phyloP scores from a whole-genome alignment of 2,113 vertebrate genomes.

The Eidolon helvum region DNA sequence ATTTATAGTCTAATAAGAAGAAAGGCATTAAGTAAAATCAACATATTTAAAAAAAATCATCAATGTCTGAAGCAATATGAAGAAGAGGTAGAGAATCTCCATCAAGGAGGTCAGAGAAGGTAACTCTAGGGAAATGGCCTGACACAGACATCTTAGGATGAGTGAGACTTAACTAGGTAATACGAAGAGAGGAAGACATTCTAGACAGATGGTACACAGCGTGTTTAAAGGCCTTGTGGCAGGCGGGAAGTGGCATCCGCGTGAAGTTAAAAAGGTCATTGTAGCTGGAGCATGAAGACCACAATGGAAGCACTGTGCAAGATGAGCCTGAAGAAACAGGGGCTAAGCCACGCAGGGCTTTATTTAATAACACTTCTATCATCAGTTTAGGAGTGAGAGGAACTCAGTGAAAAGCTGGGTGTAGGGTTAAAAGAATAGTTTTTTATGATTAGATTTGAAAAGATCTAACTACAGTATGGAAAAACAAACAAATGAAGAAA shows the following conservation, averaged over 20 bases:
- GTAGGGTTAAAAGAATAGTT: background rate
- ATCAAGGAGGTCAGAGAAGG: background rate
- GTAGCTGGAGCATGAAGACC: background rate
- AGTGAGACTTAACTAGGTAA: background rate
- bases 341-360: background rate
- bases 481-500: background rate
- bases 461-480: background rate
- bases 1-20: background rate
- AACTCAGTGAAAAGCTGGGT: background rate
- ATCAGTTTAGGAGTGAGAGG: background rate
- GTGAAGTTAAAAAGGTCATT: background rate
- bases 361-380: background rate
- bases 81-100: background rate
- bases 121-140: background rate
- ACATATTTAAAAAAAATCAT: background rate
- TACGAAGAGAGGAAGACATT: background rate
- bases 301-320: background rate
- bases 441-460: background rate
- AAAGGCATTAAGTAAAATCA: background rate
- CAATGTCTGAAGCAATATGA: background rate
- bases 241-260: background rate
- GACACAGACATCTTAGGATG: background rate
- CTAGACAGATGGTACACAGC: background rate
- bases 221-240: background rate
- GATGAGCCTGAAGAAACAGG: background rate